A percentile compares a stretch with the other conserved stretches of the same genome.
Evolutionary conservation across 23 tunicate genomes (phyloP).

Genomic region (Halocynthia roretzi): DNA sequence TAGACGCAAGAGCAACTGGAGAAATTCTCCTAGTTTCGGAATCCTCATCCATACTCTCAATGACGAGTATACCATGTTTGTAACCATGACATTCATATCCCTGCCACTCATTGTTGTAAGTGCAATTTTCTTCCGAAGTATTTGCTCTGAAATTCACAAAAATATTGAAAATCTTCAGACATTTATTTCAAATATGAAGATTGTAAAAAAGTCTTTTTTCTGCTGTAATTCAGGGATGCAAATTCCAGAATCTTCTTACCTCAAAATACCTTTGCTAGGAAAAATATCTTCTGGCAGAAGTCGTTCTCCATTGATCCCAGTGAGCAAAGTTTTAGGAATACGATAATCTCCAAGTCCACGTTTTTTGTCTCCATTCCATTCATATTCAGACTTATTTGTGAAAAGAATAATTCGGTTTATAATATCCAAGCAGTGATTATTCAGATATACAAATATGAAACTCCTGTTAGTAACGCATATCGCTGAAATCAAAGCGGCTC

Average conservation of each 20-base stretch:
- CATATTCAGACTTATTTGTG: conserved; percentile 28
- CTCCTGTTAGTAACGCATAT: too few relatives aligned
- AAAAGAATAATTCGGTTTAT: neutral
- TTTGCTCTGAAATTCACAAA: conserved; percentile 10
- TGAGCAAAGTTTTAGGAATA: conserved; percentile 35
- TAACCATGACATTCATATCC: conserved; percentile 25
- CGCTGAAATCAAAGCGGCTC: too few relatives aligned
- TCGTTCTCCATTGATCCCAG: conserved; percentile 20
- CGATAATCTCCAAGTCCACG: conserved; percentile 45
- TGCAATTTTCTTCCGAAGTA: conserved; percentile 14
- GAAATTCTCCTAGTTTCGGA: conserved; percentile 37
- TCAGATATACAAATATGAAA: too few relatives aligned
- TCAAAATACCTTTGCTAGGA: conserved; percentile 43
- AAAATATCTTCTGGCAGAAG: conserved; percentile 29
- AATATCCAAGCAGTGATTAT: too few relatives aligned
- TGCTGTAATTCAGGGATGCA: neutral
- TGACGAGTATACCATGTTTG: conserved; percentile 12
- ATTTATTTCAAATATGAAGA: neutral
- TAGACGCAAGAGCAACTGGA: conserved; percentile 20
- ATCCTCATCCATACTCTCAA: conserved; percentile 37
- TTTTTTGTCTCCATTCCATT: conserved; percentile 36
- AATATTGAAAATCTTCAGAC: neutral
- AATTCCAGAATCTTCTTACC: neutral
- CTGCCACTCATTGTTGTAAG: neutral
- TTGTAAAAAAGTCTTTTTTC: neutral